phyloP scores from a whole-genome alignment of 2,797 vertebrate species.

The Monodelphis domestica region DNA sequence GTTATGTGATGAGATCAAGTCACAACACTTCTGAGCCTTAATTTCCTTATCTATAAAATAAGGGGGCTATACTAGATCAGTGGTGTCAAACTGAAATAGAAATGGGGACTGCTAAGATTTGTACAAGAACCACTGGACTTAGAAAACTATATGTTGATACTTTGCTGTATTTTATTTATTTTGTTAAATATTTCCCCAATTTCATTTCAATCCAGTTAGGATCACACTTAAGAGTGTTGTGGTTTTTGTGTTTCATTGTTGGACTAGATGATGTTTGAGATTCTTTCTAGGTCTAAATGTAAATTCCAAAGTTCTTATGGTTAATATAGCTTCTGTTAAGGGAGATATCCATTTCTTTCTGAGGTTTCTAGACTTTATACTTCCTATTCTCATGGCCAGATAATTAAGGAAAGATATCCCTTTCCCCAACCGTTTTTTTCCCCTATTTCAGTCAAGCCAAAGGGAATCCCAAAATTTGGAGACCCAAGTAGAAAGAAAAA shows the following conservation, averaged over 20 bases:
- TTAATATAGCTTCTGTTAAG: background rate
- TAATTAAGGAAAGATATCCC: no score
- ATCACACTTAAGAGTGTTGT: background rate
- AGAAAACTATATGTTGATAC: background rate
- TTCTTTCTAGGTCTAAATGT: background rate
- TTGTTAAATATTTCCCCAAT: background rate
- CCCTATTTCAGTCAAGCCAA: no score
- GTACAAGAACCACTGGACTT: background rate
- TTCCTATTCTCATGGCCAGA: no score
- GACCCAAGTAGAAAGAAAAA: no score
- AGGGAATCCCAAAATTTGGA: no score
- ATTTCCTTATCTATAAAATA: background rate
- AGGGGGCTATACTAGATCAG: background rate
- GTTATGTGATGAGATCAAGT: background rate
- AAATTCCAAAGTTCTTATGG: background rate
- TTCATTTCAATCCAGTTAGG: background rate
- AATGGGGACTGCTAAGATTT: background rate
- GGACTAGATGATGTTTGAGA: background rate
- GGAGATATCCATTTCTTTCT: background rate
- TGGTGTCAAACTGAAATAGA: background rate
- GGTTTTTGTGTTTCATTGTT: background rate
- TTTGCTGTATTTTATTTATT: background rate
- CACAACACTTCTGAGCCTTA: background rate
- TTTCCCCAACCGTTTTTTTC: no score
- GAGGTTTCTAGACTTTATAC: no score